phyloP scores from a whole-genome alignment of 2,113 vertebrate species.

The Larimichthys crocea region DNA sequence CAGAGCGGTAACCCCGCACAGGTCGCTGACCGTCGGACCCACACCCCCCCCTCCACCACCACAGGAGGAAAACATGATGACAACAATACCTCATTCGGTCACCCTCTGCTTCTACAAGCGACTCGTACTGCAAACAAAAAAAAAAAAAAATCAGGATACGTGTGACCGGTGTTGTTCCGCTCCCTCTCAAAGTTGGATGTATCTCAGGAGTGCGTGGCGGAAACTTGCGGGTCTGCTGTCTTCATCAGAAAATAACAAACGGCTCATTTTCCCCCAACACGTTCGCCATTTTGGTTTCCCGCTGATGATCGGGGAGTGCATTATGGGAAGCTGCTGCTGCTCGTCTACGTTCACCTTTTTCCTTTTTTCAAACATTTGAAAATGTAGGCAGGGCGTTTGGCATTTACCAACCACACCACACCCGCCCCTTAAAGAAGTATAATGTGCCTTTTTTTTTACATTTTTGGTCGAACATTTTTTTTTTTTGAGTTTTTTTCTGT shows the following conservation, averaged over 20 bases:
- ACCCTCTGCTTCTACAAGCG: conserved; percentile 83
- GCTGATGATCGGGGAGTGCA: conserved; percentile 88
- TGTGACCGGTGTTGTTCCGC: conserved; percentile 31
- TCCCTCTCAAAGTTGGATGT: neutral
- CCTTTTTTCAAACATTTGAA: conserved; percentile 76
- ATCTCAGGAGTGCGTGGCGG: neutral
- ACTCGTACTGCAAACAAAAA: conserved; percentile 72
- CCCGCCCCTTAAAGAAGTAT: conserved; percentile 59
- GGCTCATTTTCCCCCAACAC: conserved; percentile 79
- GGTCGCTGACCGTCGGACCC: conserved; percentile 65
- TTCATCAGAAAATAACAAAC: conserved; percentile 83
- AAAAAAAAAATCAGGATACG: conserved; percentile 16
- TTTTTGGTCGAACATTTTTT: neutral
- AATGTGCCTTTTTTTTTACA: neutral
- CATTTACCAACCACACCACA: conserved; percentile 11
- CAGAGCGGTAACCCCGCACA: conserved; percentile 35
- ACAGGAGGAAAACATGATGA: conserved; percentile 74
- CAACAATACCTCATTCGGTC: conserved; percentile 92
- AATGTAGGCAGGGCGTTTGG: conserved; percentile 71
- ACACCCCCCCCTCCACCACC: conserved; percentile 45
- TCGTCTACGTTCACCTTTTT: conserved; percentile 3
- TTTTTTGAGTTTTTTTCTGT: neutral
- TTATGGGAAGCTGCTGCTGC: conserved; percentile 84
- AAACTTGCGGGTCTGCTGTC: conserved; percentile 30
- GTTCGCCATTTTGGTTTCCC: conserved; percentile 96